Conservation (phyloP, 1,140 invertebrate genomes). For the Steinernema khuongi region DNA sequence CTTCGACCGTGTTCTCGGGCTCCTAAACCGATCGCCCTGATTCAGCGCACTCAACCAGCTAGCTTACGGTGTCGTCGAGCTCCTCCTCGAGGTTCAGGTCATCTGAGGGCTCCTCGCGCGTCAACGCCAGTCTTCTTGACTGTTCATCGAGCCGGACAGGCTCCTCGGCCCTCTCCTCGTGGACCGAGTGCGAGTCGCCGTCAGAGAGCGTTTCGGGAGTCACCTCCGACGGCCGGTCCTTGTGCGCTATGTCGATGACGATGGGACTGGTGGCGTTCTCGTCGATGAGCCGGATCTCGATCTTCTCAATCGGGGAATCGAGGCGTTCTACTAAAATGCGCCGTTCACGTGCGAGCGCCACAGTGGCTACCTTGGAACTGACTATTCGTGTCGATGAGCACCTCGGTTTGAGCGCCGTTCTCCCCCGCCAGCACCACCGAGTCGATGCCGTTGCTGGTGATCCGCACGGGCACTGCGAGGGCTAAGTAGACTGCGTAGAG, state of each 20-base stretch:
- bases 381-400: not conserved
- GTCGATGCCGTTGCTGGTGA: constrained; percentile 6
- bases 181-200: not conserved
- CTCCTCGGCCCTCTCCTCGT: not conserved
- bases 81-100: not conserved
- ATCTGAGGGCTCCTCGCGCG: not conserved
- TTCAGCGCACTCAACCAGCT: not conserved
- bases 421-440: not conserved
- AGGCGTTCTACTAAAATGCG: constrained; percentile 6
- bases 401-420: not conserved
- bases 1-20: not conserved
- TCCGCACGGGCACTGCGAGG: not conserved
- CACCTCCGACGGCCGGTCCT: not conserved
- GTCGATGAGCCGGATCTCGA: constrained; percentile 1
- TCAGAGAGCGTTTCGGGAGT: not conserved
- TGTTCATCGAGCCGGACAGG: not conserved
- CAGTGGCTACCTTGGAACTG: not conserved
- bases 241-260: not conserved
- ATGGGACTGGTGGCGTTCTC: not conserved
- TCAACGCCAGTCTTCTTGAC: not conserved
- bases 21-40: not conserved
- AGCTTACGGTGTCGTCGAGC: not conserved
- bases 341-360: not conserved
- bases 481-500: constrained; percentile 2
- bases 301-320: not conserved